Evolutionary conservation across 2,888 invertebrate genomes (phyloP).

Genomic region (Troilus luridus): DNA sequence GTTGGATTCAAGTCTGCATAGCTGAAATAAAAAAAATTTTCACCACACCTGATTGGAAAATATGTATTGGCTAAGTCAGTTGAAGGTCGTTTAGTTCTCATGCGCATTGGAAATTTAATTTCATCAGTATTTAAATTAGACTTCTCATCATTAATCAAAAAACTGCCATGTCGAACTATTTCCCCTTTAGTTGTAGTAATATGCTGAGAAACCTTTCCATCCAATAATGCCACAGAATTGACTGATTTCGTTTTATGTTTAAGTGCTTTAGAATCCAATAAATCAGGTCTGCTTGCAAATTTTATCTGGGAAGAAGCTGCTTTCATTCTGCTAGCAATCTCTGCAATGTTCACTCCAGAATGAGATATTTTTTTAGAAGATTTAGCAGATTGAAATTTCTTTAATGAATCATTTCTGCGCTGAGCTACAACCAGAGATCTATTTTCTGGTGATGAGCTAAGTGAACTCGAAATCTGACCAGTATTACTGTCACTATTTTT

Average conservation of each 20-base stretch:
- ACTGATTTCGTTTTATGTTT: neutral
- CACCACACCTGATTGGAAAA: conserved; percentile 34
- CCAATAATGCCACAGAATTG: neutral
- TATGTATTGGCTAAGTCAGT: conserved; percentile 41
- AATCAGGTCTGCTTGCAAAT: neutral
- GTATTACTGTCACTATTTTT: neutral
- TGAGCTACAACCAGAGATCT: neutral
- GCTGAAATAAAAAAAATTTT: conserved; percentile 49
- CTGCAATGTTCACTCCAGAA: neutral
- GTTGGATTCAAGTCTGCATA: conserved; percentile 54
- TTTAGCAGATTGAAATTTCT: neutral
- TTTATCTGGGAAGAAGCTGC: neutral
- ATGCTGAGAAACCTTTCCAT: neutral
- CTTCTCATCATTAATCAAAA: neutral
- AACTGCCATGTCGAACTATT: neutral
- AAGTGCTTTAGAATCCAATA: neutral
- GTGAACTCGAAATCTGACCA: neutral
- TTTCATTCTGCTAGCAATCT: conserved; percentile 8
- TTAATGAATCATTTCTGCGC: neutral
- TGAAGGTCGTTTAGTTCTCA: conserved; percentile 12
- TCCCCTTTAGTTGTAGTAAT: neutral
- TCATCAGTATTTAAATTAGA: neutral
- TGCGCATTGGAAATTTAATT: neutral
- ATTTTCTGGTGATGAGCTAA: neutral
- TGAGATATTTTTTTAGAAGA: neutral